Base-by-base conservation (phyloP, 2,113 vertebrate genomes). In the Sigmodon hispidus region DNA sequence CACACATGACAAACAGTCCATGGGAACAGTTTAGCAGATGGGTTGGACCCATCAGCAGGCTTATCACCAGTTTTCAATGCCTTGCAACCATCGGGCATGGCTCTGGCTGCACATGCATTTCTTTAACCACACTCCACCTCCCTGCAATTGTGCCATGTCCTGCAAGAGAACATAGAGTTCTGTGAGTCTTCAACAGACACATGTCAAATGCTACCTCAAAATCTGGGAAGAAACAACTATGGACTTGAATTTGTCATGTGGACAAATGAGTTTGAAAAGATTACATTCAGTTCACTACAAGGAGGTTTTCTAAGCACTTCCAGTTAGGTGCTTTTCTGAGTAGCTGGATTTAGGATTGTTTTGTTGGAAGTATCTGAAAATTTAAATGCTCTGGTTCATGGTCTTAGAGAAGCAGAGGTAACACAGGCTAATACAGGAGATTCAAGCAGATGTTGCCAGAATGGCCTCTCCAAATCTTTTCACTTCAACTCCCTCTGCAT, bases 41-140 rank as follows among this genome's bases (percentile, higher is more conserved):
- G 50, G 43, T 5, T 90, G 69, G 52, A 43, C 52, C 72, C 43
- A 87, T 73, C 80, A 26, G 21, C 40, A 88, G 85, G 65, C 34
- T 79, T 29, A 17, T 94, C 45, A 0, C 57, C 52, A 59, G 45
- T 95, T 91, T 92, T 94, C 89, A 95, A 55, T 40, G n/a, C 81
- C 36, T 48, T 92, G 52, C 52, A 75, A 87, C 69, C 43, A 45
- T 88, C 76, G 92, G 90, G 24, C 90, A 0, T 75, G 65, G 55
- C 50, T 48, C 89, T 61, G n/a, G 48, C 86, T 65, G n/a, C 45
- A 86, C n/a, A 36, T 73, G n/a, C 48, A 24, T 67, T 55, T 63
- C 52, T 87, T 81, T 48, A 94, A 10, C 48, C 69, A 89, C 75
- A 55, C 7, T 1, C 9, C 48, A 48, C 61, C 72, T 83, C 59